Base-by-base conservation (phyloP, 2,888 invertebrate genomes). In the Ophion slaviceki region DNA sequence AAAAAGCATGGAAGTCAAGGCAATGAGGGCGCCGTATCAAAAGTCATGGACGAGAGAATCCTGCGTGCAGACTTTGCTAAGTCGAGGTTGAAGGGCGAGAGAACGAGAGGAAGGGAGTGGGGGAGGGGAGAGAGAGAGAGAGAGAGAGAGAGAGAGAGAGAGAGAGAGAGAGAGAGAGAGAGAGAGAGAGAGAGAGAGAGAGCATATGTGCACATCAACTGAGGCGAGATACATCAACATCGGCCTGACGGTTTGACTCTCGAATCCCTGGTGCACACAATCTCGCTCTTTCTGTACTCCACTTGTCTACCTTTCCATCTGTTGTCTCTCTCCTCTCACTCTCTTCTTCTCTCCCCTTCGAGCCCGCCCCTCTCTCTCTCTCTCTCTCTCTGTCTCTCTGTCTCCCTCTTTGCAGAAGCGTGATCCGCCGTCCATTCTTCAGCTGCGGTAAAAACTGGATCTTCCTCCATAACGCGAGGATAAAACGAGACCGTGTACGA, bases 171-270 rank as follows among this genome's bases (percentile, higher is more conserved):
- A 28, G 80, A 20, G 57, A 64, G 40, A 20, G 28, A 28, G 28
- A 57, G 53, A 32, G 53, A 2, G 66, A 78, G 53, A 57, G 64
- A 53, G 72, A 72, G 28, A 62, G 62, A 28, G 67, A 36, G 61
- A 40, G 53, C 67, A 72, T 24, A 67, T 20, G 47, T 61, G 36
- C 61, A 17, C 80, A 80, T 81, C 80, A 75, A 81, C 67, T 36
- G 45, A 86, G 86, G 90, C 91, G 89, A 93, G 92, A 93, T 92
- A 92, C 92, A 93, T 93, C 92, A 92, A 93, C 92, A 93, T 92
- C 91, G 92, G 90, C 90, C 91, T 92, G 93, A 93, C 92, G 92
- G 91, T 85, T 92, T 91, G 91, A 92, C 91, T 92, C 92, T 92
- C 86, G 78, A 80, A 81, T 68, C 36, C 68, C 61, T 8, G 14